Evolutionary conservation across 2,113 vertebrate species (phyloP).

Genomic region (Petroica traversi): DNA sequence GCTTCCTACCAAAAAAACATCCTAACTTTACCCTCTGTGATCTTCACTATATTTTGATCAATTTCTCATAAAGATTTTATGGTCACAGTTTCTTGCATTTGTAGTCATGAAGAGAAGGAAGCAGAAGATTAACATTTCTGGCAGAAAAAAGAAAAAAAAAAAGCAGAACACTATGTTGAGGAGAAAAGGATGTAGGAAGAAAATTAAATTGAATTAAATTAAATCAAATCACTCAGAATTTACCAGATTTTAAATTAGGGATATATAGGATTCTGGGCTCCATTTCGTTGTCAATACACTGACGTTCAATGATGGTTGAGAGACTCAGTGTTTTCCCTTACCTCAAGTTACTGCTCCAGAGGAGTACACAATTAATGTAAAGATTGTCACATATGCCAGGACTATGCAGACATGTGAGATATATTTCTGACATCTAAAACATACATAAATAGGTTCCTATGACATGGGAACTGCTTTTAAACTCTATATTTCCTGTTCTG

Average conservation of each 20-base stretch:
- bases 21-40: not conserved
- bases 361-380: not conserved
- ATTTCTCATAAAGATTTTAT: not conserved
- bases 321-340: not conserved
- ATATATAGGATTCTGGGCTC: not conserved
- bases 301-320: not conserved
- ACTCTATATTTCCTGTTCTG: not conserved
- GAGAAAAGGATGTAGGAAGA: not conserved
- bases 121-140: not conserved
- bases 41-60: not conserved
- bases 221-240: not conserved
- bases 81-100: not conserved
- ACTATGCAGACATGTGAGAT: not conserved
- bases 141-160: not conserved
- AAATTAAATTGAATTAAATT: not conserved
- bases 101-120: not conserved
- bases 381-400: not conserved
- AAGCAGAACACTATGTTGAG: not conserved
- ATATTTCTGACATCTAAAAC: not conserved
- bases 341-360: not conserved
- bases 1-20: not conserved
- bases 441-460: not conserved
- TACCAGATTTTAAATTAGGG: not conserved
- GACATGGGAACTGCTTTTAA: not conserved
- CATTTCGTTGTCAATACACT: not conserved